phyloP scores from a whole-genome alignment of 2,888 invertebrate genomes.

The Aleiodes testaceus region DNA sequence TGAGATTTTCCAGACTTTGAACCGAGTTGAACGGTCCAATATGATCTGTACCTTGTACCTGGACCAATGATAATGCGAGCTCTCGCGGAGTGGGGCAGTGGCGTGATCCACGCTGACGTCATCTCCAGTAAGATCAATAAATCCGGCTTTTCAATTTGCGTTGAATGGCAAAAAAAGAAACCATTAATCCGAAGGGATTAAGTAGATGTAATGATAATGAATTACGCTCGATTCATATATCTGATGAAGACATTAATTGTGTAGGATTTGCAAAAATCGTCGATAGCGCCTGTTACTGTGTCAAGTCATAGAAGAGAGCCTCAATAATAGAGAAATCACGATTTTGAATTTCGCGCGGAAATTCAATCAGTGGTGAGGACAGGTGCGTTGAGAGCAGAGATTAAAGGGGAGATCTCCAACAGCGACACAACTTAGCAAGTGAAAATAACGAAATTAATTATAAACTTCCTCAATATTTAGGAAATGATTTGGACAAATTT shows the following conservation, averaged over 20 bases:
- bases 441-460: too few relatives aligned
- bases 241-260: neutral
- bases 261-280: too few relatives aligned
- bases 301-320: too few relatives aligned
- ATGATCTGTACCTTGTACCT: constrained; percentile 57
- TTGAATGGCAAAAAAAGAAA: neutral
- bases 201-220: neutral
- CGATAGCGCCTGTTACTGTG: too few relatives aligned
- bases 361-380: too few relatives aligned
- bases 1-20: constrained; percentile 47
- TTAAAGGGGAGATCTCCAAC: too few relatives aligned
- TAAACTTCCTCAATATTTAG: too few relatives aligned
- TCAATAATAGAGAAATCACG: too few relatives aligned
- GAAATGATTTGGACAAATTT: too few relatives aligned
- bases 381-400: too few relatives aligned
- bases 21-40: constrained; percentile 48
- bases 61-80: constrained; percentile 64
- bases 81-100: constrained; percentile 67
- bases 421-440: too few relatives aligned
- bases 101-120: constrained; percentile 72
- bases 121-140: constrained; percentile 54
- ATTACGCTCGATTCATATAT: neutral
- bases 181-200: neutral
- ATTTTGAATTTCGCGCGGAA: too few relatives aligned
- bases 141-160: neutral